Conservation (phyloP, 1,140 invertebrate species). For the Elymnias hypermnestra region DNA sequence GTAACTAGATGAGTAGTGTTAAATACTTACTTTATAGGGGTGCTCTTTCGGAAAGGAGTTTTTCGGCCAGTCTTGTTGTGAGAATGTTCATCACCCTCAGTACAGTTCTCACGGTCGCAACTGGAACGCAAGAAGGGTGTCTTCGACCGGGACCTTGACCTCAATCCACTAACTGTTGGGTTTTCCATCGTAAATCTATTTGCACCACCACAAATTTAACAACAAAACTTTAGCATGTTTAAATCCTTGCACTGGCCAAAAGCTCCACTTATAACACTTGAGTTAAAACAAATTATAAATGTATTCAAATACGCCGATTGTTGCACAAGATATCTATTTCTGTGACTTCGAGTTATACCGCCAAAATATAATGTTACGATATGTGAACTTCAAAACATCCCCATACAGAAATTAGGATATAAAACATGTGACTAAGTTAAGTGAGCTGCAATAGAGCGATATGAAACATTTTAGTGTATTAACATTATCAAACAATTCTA, state of each 20-base stretch:
- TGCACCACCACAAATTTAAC: constrained; percentile 2
- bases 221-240: constrained; percentile 14
- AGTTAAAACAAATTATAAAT: constrained; percentile 43
- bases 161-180: constrained; percentile 54
- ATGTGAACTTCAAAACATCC: too few relatives aligned
- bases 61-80: constrained; percentile 69
- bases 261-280: constrained; percentile 30
- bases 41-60: constrained; percentile 68
- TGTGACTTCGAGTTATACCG: constrained; percentile 63
- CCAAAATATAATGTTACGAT: constrained; percentile 56
- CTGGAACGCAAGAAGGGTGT: constrained; percentile 78
- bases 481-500: constrained; percentile 16
- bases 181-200: constrained; percentile 52
- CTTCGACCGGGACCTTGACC: constrained; percentile 79
- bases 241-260: constrained; percentile 25
- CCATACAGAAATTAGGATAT: too few relatives aligned
- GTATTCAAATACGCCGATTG: constrained; percentile 39
- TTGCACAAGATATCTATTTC: constrained; percentile 75
- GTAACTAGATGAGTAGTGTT: too few relatives aligned
- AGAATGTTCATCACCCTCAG: constrained; percentile 68
- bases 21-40: constrained; percentile 73
- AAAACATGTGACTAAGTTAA: too few relatives aligned
- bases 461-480: too few relatives aligned
- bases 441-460: too few relatives aligned
- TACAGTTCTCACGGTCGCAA: constrained; percentile 74